Evolutionary conservation across 2,888 invertebrate genomes (phyloP), one percentile per base, ranked within the genome.

Genomic region (Desoria tigrina): DNA sequence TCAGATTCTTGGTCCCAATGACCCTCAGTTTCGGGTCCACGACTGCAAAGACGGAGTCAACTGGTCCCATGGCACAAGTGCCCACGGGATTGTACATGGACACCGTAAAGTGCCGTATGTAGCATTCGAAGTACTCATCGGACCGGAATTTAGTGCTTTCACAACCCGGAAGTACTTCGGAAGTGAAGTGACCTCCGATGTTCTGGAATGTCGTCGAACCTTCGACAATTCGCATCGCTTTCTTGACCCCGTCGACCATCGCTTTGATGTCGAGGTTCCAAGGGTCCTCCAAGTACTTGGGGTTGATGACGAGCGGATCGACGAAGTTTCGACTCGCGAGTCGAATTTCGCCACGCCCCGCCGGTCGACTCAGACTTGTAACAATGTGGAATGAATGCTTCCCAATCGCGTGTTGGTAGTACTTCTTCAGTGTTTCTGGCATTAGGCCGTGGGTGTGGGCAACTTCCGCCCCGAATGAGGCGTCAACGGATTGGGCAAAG

Each of bases 311-410:
- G 1, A 70, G 23, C 6, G 65, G 65, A 24, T 63, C 62, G 2
- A 50, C 42, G 2, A 63, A 45, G 18, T 67, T 55, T 18, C 63
- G 61, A 1, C 60, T 32, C 6, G 59, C 65, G 2, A 74, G 58
- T 45, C 65, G 50, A 11, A 74, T 56, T 27, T 68, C 66, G 2
- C 74, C 74, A 9, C 74, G 55, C 1, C 63, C 66, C 3, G 62
- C 62, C 1, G 74, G 74, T 42, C 74, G 61, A 14, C 65, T 66
- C 9, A 66, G 59, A n/a, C 67, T 61, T 1, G 63, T 61, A 4
- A 61, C 59, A 53, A 72, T 68, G n/a, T 68, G 65, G 50, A 74
- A 72, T 4, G 66, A 63, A 18, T 72, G 69, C 50, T 68, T 63
- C 2, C 71, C 72, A 6, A 50, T 49, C 0, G 74, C 70, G 39